Evolutionary conservation across 2,113 vertebrate species (phyloP), one percentile per base, ranked within the genome.

Genomic region (Herpetotheres cachinnans): DNA sequence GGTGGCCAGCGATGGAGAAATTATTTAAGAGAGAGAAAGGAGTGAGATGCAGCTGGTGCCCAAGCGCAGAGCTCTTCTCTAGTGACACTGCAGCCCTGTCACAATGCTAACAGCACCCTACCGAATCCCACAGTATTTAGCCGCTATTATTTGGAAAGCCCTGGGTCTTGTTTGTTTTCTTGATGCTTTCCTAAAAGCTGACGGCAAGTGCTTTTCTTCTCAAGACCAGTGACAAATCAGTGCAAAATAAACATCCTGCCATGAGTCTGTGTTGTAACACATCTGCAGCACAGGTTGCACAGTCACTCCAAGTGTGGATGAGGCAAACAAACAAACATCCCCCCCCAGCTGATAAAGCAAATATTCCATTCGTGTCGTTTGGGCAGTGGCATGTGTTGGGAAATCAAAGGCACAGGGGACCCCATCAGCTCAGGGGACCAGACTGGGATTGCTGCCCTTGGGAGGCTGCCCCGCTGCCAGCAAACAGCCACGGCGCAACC

Each of bases 401-500:
- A 83, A 86, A 77, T 62, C 38, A 26, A 58, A 80, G 49, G 40
- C 42, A 38, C 10, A 7, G 46, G 34, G 36, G 13, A 81, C 9
- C 5, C 25, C 55, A 34, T 13, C 42, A 1, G 10, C 34, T 27
- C 17, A 14, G 49, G 55, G 34, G 46, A 83, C 20, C 0, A 4
- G 36, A 13, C 15, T 38, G 67, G 55, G 52, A 32, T 8, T 32
- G 34, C 36, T 66, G 66, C 76, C 67, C 74, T 13, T 11, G 78
- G 42, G 55, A 82, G 21, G 16, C 49, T 73, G 59, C 25, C 55
- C 62, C 19, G 55, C 14, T 9, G 2, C 36, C 67, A 49, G 72
- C 58, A 7, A 40, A 63, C 11, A 44, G 62, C 34, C 66, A 2
- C 0, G 3, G 36, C 4, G 1, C 0, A 81, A 32, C 17, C 0